Evolutionary conservation across 2,888 invertebrate genomes (phyloP).

Genomic region (Tetragonisca angustula): DNA sequence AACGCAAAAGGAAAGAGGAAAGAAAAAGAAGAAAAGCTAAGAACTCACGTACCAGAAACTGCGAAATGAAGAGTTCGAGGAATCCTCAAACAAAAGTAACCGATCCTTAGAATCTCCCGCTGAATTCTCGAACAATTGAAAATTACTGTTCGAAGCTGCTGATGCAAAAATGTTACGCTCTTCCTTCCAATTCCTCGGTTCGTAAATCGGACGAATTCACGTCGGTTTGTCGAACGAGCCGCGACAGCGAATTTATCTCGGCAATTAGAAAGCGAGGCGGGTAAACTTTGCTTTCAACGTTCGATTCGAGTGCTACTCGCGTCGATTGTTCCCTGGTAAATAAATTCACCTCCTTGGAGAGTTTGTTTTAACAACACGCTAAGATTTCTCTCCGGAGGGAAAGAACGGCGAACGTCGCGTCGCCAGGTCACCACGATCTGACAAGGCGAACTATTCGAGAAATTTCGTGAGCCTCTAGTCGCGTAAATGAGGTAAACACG

Average conservation of each 20-base stretch:
- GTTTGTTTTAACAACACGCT: background rate
- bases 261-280: background rate
- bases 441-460: background rate
- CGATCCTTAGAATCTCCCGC: background rate
- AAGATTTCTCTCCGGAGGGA: background rate
- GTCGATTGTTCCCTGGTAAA: background rate
- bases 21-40: background rate
- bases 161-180: background rate
- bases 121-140: background rate
- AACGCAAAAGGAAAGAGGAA: background rate
- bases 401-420: background rate
- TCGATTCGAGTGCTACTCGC: background rate
- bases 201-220: background rate
- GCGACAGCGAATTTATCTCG: background rate
- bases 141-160: background rate
- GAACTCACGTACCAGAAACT: background rate
- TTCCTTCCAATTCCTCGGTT: background rate
- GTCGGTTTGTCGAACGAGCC: background rate
- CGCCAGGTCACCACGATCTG: background rate
- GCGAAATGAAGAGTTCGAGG: background rate
- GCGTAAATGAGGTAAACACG: conserved; percentile 28
- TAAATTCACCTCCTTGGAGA: background rate
- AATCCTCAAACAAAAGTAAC: background rate
- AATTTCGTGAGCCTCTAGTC: background rate
- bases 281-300: background rate